Conservation (phyloP, 2,113 vertebrate species). For the Pseudonaja textilis region DNA sequence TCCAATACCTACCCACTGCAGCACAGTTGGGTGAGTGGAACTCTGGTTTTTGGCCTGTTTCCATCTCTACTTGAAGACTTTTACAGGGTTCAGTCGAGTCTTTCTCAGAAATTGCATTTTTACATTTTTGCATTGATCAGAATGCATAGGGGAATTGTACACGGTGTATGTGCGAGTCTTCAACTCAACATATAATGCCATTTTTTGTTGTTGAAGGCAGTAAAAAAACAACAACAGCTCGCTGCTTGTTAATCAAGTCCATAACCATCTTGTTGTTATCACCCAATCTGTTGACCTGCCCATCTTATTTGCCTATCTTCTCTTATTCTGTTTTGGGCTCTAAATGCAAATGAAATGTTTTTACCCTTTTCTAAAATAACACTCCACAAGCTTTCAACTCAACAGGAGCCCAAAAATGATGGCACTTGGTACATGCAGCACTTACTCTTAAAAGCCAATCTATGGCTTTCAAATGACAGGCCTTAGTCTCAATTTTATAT, state of each 20-base stretch:
- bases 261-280: background rate
- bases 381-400: background rate
- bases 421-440: background rate
- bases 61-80: background rate
- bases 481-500: background rate
- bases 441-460: background rate
- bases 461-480: background rate
- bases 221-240: background rate
- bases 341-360: conserved; percentile 33
- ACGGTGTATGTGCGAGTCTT: background rate
- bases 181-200: background rate
- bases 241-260: background rate
- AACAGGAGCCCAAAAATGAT: fast-evolving
- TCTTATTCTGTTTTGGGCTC: conserved; percentile 11
- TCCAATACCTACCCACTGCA: background rate
- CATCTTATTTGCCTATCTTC: conserved; percentile 35
- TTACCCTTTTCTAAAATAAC: conserved; percentile 24
- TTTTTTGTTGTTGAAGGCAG: background rate
- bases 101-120: background rate
- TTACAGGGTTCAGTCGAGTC: background rate
- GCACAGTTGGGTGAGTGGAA: background rate
- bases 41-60: background rate
- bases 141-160: background rate
- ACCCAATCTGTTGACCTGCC: conserved; percentile 11
- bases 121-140: background rate